Conservation (phyloP, 2,888 invertebrate genomes). For the Caenorhabditis japonica region DNA sequence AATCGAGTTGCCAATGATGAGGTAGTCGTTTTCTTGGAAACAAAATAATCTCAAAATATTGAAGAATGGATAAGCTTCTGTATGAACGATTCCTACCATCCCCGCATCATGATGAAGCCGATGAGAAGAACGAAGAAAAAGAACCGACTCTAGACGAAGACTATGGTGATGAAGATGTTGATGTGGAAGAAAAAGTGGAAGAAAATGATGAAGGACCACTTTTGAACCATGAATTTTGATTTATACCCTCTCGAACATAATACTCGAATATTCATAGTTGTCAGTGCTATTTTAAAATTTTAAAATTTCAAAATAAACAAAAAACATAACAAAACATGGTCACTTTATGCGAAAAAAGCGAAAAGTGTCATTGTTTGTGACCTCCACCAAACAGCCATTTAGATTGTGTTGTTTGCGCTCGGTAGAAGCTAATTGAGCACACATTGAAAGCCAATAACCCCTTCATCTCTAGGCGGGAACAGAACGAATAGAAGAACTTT, state of each 20-base stretch:
- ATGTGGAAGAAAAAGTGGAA: background rate
- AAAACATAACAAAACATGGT: background rate
- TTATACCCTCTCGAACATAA: too few species aligned
- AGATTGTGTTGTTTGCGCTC: conserved; percentile 29
- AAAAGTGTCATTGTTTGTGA: conserved; percentile 47
- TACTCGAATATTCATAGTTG: too few species aligned
- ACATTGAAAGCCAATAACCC: conserved; percentile 34
- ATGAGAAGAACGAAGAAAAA: background rate
- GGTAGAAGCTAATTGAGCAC: conserved; percentile 36
- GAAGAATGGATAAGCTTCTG: background rate
- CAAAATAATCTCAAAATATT: conserved; percentile 1
- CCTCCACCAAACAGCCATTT: conserved; percentile 14
- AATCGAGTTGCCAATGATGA: conserved; percentile 49
- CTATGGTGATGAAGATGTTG: conserved; percentile 1
- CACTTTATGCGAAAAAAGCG: conserved; percentile 34
- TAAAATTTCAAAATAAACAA: too few species aligned
- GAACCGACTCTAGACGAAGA: too few species aligned
- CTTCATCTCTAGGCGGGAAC: conserved; percentile 10
- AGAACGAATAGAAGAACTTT: conserved; percentile 23
- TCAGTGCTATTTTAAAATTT: too few species aligned
- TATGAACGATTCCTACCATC: too few species aligned
- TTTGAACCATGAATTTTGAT: conserved; percentile 7
- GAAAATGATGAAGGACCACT: conserved; percentile 2
- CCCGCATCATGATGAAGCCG: background rate
- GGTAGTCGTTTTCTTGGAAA: conserved; percentile 1